phyloP scores from a whole-genome alignment of 2,888 invertebrate genomes.

The Polydrusus cervinus region DNA sequence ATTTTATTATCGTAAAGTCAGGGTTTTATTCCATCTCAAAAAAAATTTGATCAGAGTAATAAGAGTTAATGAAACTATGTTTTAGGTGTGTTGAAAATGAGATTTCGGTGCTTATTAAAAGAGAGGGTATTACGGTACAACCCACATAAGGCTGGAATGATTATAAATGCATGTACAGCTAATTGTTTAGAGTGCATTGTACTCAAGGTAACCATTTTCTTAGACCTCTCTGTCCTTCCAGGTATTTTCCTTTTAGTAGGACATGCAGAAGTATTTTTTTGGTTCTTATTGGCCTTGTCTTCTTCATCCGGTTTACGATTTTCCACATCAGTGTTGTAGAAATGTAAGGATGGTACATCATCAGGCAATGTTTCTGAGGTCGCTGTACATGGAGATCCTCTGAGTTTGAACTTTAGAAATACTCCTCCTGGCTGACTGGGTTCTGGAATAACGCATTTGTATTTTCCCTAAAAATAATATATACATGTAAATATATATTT shows the following conservation, averaged over 20 bases:
- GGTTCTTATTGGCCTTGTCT: slow-evolving; percentile 6
- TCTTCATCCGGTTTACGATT: slow-evolving; percentile 6
- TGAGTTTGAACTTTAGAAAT: not conserved
- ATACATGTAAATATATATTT: not conserved
- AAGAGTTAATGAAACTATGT: slow-evolving; percentile 5
- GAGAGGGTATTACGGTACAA: slow-evolving; percentile 36
- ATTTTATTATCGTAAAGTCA: slow-evolving; percentile 8
- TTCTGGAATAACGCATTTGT: slow-evolving; percentile 1
- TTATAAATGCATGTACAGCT: slow-evolving; percentile 40
- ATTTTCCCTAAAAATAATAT: slow-evolving; percentile 11
- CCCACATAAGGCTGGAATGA: slow-evolving; percentile 34
- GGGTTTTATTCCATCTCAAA: not conserved
- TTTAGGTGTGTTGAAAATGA: slow-evolving; percentile 44
- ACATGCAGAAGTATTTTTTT: slow-evolving; percentile 9
- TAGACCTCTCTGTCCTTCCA: slow-evolving; percentile 4
- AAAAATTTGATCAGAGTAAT: not conserved
- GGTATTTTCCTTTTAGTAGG: slow-evolving; percentile 5
- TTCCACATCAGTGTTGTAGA: slow-evolving; percentile 6
- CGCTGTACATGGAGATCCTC: not conserved
- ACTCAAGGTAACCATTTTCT: slow-evolving; percentile 13
- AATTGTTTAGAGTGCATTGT: slow-evolving; percentile 7
- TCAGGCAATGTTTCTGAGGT: slow-evolving; percentile 1
- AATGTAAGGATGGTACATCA: not conserved
- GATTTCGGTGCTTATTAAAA: slow-evolving; percentile 48
- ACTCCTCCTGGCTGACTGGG: slow-evolving; percentile 1